Evolutionary conservation across 2,888 invertebrate genomes (phyloP).

Genomic region (Portevinia maculata): DNA sequence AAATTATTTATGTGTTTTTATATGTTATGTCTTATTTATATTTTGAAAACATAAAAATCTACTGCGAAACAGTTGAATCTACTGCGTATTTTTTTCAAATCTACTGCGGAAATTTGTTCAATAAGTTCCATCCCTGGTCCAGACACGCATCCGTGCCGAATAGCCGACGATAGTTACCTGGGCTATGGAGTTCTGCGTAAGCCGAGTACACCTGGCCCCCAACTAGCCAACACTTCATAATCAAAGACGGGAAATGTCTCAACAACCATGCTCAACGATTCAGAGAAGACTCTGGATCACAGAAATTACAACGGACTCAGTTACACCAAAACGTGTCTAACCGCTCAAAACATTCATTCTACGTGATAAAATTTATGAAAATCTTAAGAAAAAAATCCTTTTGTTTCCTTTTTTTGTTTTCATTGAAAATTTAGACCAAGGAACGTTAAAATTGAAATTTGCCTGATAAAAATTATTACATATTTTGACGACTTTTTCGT

Average conservation of each 20-base stretch:
- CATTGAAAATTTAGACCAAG: conserved; percentile 58
- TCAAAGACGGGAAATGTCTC: conserved; percentile 61
- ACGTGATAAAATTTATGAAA: conserved; percentile 39
- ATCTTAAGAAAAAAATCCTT: conserved; percentile 24
- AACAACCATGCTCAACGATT: conserved; percentile 75
- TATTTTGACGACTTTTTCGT: conserved; percentile 52
- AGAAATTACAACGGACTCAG: conserved; percentile 90
- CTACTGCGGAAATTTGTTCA: too few relatives aligned
- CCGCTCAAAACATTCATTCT: conserved; percentile 23
- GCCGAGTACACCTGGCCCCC: conserved; percentile 84
- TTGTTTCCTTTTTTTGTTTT: conserved; percentile 9
- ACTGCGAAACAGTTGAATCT: too few relatives aligned
- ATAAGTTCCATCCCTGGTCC: too few relatives aligned
- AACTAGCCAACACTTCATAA: conserved; percentile 81
- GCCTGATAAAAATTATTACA: conserved; percentile 7
- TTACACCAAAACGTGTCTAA: conserved; percentile 93
- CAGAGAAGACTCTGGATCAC: conserved; percentile 85
- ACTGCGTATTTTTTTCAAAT: too few relatives aligned
- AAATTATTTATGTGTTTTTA: too few relatives aligned
- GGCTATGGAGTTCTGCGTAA: conserved; percentile 92
- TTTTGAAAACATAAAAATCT: too few relatives aligned
- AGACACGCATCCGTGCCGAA: conserved; percentile 87
- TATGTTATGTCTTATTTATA: too few relatives aligned
- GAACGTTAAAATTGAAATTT: conserved; percentile 57
- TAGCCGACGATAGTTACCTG: conserved; percentile 91